Base-by-base conservation (phyloP, 2,888 invertebrate species). In the Ariolimax columbianus region DNA sequence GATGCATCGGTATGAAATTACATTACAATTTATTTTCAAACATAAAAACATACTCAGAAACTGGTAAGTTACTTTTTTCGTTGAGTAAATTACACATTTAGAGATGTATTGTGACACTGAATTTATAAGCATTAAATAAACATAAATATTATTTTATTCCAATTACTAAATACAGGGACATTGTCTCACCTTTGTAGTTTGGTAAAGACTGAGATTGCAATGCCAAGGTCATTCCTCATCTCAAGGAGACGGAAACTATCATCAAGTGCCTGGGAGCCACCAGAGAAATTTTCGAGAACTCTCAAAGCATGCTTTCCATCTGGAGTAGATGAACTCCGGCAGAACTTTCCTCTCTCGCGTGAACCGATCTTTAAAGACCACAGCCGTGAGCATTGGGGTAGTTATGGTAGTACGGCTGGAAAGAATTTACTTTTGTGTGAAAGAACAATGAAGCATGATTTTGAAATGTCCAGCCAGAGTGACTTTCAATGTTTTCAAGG, bases 181-280 rank as follows among this genome's bases (percentile, higher is more conserved):
- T 11, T 47, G n/a, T 66, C 30, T 66, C n/a, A 30, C 14, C 6
- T 14, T 66, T 66, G 36, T 14, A 11, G 55, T 63, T 23, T 70
- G 19, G 9, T 3, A 38, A 38, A 38, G 2, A 4, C 26, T 26
- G n/a, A n/a, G 40, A 1, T 33, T 38, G 66, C 26, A 23, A 82
- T 82, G 82, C 82, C 82, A 14, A 82, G 59, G 59, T 82, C 82
- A 40, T 82, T 82, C 36, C 72, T 82, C 14, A 82, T 82, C 9
- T 82, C 73, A 30, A 26, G 82, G 6, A 51, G 55, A 55, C 51
- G 73, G 17, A 82, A 59, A 59, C n/a, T 59, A 9, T 7, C 0
- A 70, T 30, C 68, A n/a, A 19, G 70, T 30, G 47, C 2, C n/a
- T 6, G 9, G 9, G 47, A 80, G 23, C 51, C 70, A 43, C 68